These are phyloP conservation scores for Habrosyne pyritoides DNA, from an alignment of 2,888 invertebrate species.

Conservation along the genomic window DNA sequence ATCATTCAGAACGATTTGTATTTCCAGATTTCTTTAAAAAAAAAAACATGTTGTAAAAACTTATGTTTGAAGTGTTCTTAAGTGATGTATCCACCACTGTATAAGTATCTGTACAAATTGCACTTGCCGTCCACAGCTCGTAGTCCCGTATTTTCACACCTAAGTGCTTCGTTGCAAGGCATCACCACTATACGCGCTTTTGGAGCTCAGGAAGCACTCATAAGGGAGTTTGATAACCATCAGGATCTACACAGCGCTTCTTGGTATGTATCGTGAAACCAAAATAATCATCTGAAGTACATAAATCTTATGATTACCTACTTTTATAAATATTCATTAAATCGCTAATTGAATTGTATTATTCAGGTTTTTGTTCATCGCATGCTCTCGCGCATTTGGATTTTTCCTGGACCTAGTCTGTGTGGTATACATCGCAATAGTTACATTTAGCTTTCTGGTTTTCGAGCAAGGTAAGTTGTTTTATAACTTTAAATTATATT, in stretches of 20 bases:
- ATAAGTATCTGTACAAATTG: neutral
- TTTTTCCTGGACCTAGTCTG: conserved; percentile 94
- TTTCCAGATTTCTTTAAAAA: too few relatives aligned
- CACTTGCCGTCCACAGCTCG: conserved; percentile 85
- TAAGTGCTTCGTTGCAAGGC: conserved; percentile 95
- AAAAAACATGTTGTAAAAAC: too few relatives aligned
- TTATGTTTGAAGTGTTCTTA: too few relatives aligned
- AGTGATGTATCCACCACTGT: too few relatives aligned
- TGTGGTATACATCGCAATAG: conserved; percentile 91
- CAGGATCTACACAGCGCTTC: conserved; percentile 95
- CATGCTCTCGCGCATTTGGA: conserved; percentile 96
- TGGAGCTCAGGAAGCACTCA: conserved; percentile 90
- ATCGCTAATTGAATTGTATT: conserved; percentile 7
- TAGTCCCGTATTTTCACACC: conserved; percentile 96
- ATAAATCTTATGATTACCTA: too few relatives aligned
- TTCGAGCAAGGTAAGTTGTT: conserved; percentile 77
- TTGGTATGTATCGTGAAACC: conserved; percentile 78
- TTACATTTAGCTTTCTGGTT: conserved; percentile 93
- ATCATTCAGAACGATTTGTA: too few relatives aligned
- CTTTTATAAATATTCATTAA: too few relatives aligned
- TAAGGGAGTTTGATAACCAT: conserved; percentile 90
- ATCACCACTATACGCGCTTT: conserved; percentile 96
- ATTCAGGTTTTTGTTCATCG: conserved; percentile 90
- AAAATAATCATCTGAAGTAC: neutral
- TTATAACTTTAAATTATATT: neutral